Base-by-base conservation (phyloP, 2,888 invertebrate species). In the Chymomyza procnemis region DNA sequence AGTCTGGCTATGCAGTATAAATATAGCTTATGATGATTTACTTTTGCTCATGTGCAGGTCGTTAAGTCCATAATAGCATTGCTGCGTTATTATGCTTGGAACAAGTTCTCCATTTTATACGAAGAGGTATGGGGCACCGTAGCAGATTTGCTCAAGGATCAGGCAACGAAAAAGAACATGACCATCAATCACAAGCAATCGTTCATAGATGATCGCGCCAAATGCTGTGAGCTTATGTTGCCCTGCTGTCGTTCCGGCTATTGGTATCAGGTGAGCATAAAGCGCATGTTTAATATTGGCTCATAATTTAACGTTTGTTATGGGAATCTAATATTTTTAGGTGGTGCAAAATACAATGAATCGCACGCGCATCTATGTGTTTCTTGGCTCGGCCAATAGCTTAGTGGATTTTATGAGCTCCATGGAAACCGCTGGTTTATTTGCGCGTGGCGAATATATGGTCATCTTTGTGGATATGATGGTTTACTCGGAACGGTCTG, bases 401-500 rank as follows among this genome's bases (percentile, higher is more conserved):
- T 93, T 99, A 63, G 95, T 97, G 71, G 97, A 97, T 80, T 95
- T 99, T 93, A 97, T 98, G 96, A 93, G 94, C 46, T 95, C 95
- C 21, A 97, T 99, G 97, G 96, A 98, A 89, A 95, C 95, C 41
- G 93, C 95, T 52, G 95, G 97, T 76, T 91, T 98, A 67, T 95
- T 98, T 88, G 95, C 96, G 65, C 95, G 96, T 74, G 98, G 98
- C 22, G 97, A 98, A 89, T 99, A 99, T 91, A 95, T 97, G 93
- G 96, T 99, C 71, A 97, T 99, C 88, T 96, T 96, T 90, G 96
- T 98, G 18, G 98, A 98, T 89, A 96, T 95, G 94, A 95, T 96
- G 93, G 95, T 96, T n/a, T 96, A 96, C 90, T 94, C 95, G 18
- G 92, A 93, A 76, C 92, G 92, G 90, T 94, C 92, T 88, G 92